These are phyloP conservation scores for Heterochromis multidens DNA, from an alignment of 2,113 vertebrate species.

Conservation along the genomic window DNA sequence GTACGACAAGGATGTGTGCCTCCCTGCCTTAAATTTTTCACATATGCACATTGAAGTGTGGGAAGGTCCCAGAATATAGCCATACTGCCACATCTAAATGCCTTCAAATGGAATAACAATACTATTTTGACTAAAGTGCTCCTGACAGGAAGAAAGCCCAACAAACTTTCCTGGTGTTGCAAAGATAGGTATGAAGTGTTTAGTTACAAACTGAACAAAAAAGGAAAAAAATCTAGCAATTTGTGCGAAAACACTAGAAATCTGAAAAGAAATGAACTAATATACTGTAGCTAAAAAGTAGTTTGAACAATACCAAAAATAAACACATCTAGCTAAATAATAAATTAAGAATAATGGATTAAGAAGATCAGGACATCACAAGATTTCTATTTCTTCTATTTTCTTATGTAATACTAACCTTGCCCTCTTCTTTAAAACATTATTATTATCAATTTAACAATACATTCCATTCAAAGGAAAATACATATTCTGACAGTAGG, in stretches of 20 bases:
- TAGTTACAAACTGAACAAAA: not conserved
- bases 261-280: not conserved
- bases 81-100: not conserved
- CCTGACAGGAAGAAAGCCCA: not conserved
- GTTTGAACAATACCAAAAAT: no score
- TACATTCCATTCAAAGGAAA: no score
- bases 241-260: not conserved
- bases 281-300: no score
- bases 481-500: not conserved
- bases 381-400: not conserved
- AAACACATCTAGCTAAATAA: not conserved
- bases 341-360: not conserved
- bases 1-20: not conserved
- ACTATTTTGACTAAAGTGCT: accelerated
- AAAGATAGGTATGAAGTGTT: not conserved
- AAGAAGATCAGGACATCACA: no score
- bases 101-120: not conserved
- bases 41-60: accelerated
- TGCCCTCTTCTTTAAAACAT: not conserved
- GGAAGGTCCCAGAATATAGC: not conserved
- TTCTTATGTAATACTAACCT: not conserved
- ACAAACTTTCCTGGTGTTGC: not conserved
- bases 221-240: accelerated
- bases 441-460: not conserved
- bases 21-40: accelerated